phyloP scores from a whole-genome alignment of 1,140 invertebrate species.

The Lamellibrachia luymesi region DNA sequence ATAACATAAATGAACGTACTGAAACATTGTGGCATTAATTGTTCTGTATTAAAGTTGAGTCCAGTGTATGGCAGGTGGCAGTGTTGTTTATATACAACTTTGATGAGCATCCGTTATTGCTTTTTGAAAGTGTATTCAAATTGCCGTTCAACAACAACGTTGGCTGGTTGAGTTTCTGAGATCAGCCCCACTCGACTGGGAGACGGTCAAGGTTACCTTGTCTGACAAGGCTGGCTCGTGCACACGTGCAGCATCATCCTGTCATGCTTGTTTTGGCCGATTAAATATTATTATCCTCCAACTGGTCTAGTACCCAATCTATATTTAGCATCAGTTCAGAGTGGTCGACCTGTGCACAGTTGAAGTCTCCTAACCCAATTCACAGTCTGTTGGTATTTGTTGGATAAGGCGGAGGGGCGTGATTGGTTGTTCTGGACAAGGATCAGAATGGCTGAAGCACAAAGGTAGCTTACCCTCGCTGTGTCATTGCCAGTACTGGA shows the following conservation, averaged over 20 bases:
- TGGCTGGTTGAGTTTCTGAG: background rate
- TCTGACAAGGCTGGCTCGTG: background rate
- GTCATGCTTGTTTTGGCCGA: background rate
- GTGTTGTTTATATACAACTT: background rate
- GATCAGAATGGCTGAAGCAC: background rate
- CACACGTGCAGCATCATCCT: background rate
- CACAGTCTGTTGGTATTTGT: background rate
- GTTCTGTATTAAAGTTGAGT: background rate
- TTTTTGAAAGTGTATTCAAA: background rate
- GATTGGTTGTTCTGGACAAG: background rate
- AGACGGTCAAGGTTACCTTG: background rate
- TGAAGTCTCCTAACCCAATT: background rate
- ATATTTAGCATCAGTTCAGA: background rate
- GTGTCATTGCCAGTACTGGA: background rate
- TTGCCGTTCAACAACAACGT: background rate
- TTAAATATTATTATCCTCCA: background rate
- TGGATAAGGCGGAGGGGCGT: background rate
- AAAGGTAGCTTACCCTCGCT: background rate
- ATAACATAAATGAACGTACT: background rate
- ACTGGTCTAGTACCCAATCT: background rate
- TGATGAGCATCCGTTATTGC: background rate
- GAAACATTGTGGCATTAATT: background rate
- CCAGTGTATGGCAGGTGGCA: background rate
- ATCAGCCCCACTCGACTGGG: background rate
- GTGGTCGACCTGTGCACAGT: background rate